Conservation (phyloP, 2,797 vertebrate genomes). For the Rallus crepitans region DNA sequence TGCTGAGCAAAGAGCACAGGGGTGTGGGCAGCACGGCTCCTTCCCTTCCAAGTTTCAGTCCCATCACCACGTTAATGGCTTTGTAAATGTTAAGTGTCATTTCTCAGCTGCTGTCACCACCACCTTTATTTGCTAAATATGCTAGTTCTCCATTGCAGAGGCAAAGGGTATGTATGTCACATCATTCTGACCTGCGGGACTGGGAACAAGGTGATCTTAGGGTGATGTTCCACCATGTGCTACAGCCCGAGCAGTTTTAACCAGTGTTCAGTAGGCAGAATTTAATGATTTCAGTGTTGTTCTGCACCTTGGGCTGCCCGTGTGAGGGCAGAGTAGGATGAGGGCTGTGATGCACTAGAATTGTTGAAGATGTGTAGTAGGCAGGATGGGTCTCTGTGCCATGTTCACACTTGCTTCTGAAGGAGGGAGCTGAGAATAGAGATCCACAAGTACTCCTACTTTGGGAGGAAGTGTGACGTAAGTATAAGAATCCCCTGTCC, state of each 20-base stretch:
- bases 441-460: background rate
- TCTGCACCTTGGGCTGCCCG: background rate
- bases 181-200: background rate
- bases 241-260: background rate
- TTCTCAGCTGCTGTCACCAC: slow-evolving; percentile 35
- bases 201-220: background rate
- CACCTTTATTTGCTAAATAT: slow-evolving; percentile 47
- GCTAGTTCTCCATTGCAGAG: slow-evolving; percentile 38
- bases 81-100: slow-evolving; percentile 56
- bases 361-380: background rate
- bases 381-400: background rate
- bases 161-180: background rate
- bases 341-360: background rate
- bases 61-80: slow-evolving; percentile 12
- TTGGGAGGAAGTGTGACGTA: background rate
- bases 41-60: background rate
- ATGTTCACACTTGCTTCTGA: background rate
- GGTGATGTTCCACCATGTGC: background rate
- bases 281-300: background rate
- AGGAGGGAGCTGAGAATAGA: background rate
- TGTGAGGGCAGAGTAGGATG: background rate
- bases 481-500: background rate
- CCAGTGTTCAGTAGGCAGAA: background rate
- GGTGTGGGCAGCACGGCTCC: slow-evolving; percentile 18
- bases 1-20: slow-evolving; percentile 9